Base-by-base conservation (phyloP, 2,797 vertebrate species). In the Rhabdomys pumilio region DNA sequence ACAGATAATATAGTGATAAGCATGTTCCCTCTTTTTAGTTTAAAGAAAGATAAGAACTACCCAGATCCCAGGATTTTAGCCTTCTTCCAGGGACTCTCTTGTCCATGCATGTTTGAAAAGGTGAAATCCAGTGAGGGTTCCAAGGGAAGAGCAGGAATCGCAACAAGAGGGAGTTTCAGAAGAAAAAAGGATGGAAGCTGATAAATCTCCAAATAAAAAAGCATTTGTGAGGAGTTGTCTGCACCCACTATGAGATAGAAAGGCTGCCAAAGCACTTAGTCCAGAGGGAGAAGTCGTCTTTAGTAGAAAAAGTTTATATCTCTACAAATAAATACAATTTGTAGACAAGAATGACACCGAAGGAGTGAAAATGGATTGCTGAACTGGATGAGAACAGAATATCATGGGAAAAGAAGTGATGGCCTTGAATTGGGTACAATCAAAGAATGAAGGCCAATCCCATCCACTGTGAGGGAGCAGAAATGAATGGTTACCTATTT, bases 1-100 rank as follows among this genome's bases (percentile, higher is more conserved):
- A 82, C n/a, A 38, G 41, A 61, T 24, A 79, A 2, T 11, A 57
- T 11, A 75, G 20, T 41, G 50, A 81, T 3, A 29, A 44, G 0
- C 19, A 41, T 12, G 38, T 63, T 38, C 7, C 63, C n/a, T 24
- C 57, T 84, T 50, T 90, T n/a, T 59, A 10, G 4, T 29, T 34
- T 59, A 84, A 44, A 87, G 31, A 85, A 24, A 83, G 88, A n/a
- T 8, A 80, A 96, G 29, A 94, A 26, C 20, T 41, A 53, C 4
- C 34, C 29, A 89, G 19, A 73, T 10, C 31, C n/a, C 41, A 69
- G 63, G 20, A 75, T 20, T 9, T 24, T 38, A 73, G n/a, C 1
- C 17, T 85, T 85, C 8, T 26, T 63, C 53, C 20, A 17, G 6
- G 20, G 17, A n/a, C 38, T 50, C n/a, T 41, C 69, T 91, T n/a